Percentiles rank a stretch among this genome's conserved stretches.
phyloP scores from a whole-genome alignment of 1,140 invertebrate species.

The Anoplophora glabripennis region DNA sequence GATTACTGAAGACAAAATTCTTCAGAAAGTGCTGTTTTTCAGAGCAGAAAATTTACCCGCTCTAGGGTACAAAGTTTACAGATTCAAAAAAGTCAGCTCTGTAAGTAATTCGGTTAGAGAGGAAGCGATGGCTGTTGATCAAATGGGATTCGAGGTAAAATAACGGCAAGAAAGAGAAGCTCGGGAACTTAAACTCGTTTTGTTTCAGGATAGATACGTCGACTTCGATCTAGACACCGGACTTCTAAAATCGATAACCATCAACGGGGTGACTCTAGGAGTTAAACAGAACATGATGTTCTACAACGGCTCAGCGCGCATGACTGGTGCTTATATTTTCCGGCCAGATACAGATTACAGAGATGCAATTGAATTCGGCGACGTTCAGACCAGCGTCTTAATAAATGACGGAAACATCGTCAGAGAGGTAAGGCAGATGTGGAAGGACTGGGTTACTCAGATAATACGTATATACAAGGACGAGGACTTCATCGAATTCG shows the following conservation, averaged over 20 bases:
- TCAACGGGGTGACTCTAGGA: slow-evolving; percentile 49
- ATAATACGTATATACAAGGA: slow-evolving; percentile 71
- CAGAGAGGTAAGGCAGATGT: slow-evolving; percentile 77
- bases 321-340: slow-evolving; percentile 87
- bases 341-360: slow-evolving; percentile 57
- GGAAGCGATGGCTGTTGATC: no score
- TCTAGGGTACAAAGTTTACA: slow-evolving; percentile 64
- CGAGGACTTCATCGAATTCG: slow-evolving; percentile 73
- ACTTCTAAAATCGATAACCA: slow-evolving; percentile 55
- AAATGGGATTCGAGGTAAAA: no score
- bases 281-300: slow-evolving; percentile 73
- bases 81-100: slow-evolving; percentile 45
- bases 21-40: slow-evolving; percentile 64
- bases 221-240: slow-evolving; percentile 55
- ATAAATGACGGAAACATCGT: slow-evolving; percentile 68
- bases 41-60: slow-evolving; percentile 61
- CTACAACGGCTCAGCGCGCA: slow-evolving; percentile 65
- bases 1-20: slow-evolving; percentile 60
- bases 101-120: neutral
- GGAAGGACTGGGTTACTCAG: slow-evolving; percentile 77
- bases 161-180: no score
- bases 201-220: slow-evolving; percentile 15
- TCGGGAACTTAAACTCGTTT: no score
- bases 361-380: slow-evolving; percentile 45
- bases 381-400: slow-evolving; percentile 53